These are phyloP conservation scores for Caradrina kadenii DNA, from an alignment of 2,888 invertebrate species.

Conservation along the genomic window DNA sequence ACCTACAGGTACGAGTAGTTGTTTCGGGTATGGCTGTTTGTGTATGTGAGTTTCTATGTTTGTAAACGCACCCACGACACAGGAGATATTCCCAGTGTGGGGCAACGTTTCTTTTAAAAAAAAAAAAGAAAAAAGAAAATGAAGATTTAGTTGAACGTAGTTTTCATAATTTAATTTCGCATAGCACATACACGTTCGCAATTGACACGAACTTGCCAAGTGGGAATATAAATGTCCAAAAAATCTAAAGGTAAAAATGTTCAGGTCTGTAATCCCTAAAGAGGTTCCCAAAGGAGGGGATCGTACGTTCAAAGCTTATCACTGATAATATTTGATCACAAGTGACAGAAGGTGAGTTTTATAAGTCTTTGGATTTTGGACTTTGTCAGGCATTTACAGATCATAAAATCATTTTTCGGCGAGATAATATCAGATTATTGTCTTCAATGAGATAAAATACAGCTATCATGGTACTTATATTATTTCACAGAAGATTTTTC, in stretches of 20 bases:
- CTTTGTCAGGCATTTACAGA: constrained; percentile 4
- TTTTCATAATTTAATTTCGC: constrained; percentile 8
- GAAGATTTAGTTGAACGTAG: constrained; percentile 31
- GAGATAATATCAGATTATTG: constrained; percentile 6
- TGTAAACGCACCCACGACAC: no score
- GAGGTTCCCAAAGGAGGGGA: constrained; percentile 22
- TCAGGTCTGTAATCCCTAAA: constrained; percentile 26
- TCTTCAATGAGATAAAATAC: neutral
- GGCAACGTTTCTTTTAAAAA: no score
- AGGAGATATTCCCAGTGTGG: no score
- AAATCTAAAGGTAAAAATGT: constrained; percentile 18
- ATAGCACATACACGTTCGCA: neutral
- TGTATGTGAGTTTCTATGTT: no score
- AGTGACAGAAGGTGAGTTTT: constrained; percentile 15
- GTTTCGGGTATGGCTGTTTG: no score
- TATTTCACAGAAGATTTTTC: no score
- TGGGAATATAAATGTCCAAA: constrained; percentile 10
- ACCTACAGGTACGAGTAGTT: no score
- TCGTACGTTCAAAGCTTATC: constrained; percentile 26
- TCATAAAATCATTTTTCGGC: neutral
- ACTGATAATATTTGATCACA: constrained; percentile 33
- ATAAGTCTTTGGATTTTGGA: neutral
- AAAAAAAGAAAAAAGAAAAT: no score
- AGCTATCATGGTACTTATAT: no score
- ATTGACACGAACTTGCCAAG: neutral